Percentiles rank a stretch among this genome's conserved stretches.
These are phyloP conservation scores for Megamerina dolium DNA, from an alignment of 2,888 invertebrate genomes.

Conservation along the genomic window DNA sequence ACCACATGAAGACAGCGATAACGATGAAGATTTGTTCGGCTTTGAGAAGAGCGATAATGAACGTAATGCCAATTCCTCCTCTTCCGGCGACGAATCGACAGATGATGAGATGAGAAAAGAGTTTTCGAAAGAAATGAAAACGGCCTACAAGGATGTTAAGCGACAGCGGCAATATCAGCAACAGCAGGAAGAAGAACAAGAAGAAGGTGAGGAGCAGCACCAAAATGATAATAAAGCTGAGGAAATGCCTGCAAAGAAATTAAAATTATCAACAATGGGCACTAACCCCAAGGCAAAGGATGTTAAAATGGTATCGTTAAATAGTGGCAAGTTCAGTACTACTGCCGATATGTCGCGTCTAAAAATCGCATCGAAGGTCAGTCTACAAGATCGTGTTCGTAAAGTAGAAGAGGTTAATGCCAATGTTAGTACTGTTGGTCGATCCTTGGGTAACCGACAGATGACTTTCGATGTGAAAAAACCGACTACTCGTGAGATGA, in stretches of 20 bases:
- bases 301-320: constrained; percentile 58
- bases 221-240: constrained; percentile 34
- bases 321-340: constrained; percentile 58
- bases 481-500: constrained; percentile 52
- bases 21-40: constrained; percentile 48
- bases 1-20: constrained; percentile 42
- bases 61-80: constrained; percentile 50
- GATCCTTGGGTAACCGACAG: constrained; percentile 67
- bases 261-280: constrained; percentile 16
- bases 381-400: constrained; percentile 66
- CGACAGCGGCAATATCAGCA: constrained; percentile 41
- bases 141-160: constrained; percentile 54
- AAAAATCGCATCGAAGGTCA: constrained; percentile 32
- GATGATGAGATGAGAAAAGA: constrained; percentile 77
- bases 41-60: constrained; percentile 35
- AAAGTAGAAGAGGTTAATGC: constrained; percentile 51
- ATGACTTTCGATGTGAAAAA: constrained; percentile 69
- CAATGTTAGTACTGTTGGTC: constrained; percentile 50
- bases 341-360: constrained; percentile 28
- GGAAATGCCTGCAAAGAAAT: constrained; percentile 14
- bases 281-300: background rate
- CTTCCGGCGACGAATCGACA: constrained; percentile 51
- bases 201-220: constrained; percentile 19
- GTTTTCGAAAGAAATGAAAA: constrained; percentile 75
- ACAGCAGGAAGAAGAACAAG: constrained; percentile 34